Conservation (phyloP, 2,797 vertebrate species). For the Monodelphis domestica region DNA sequence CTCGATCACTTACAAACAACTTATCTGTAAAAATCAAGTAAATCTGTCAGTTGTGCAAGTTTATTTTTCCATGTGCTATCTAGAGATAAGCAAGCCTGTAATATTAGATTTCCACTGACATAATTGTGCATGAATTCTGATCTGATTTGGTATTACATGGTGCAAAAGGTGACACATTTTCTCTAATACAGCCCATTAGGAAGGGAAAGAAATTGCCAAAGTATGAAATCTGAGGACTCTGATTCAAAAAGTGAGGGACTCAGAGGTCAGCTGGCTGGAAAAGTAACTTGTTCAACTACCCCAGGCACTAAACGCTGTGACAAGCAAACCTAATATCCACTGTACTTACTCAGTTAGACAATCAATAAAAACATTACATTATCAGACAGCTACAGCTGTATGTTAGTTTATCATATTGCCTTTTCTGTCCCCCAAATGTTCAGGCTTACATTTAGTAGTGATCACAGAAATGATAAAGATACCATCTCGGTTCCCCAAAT, state of each 20-base stretch:
- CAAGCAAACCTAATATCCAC: conserved; percentile 81
- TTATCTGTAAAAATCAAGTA: conserved; percentile 87
- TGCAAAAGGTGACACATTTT: conserved; percentile 87
- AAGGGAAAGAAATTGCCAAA: conserved; percentile 78
- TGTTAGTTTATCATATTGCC: conserved; percentile 78
- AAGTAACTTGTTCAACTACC: conserved; percentile 83
- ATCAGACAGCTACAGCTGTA: conserved; percentile 86
- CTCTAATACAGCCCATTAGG: conserved; percentile 84
- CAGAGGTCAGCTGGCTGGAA: conserved; percentile 83
- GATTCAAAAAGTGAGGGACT: conserved; percentile 83
- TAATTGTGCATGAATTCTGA: conserved; percentile 88
- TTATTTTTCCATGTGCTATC: conserved; percentile 88
- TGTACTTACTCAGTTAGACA: conserved; percentile 81
- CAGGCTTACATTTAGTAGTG: conserved; percentile 72
- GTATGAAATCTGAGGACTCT: conserved; percentile 84
- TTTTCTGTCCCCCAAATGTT: conserved; percentile 76
- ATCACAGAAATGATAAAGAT: conserved; percentile 76
- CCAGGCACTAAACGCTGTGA: conserved; percentile 80
- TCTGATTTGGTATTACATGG: conserved; percentile 87
- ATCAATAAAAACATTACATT: conserved; percentile 86
- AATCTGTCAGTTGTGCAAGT: conserved; percentile 86
- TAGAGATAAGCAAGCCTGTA: conserved; percentile 87
- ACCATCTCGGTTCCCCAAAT: conserved; percentile 46
- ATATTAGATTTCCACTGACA: conserved; percentile 87
- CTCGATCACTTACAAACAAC: conserved; percentile 89